Base-by-base conservation (phyloP, 35 echinoderm and acorn worm genomes). In the Nesometra sesokonis region DNA sequence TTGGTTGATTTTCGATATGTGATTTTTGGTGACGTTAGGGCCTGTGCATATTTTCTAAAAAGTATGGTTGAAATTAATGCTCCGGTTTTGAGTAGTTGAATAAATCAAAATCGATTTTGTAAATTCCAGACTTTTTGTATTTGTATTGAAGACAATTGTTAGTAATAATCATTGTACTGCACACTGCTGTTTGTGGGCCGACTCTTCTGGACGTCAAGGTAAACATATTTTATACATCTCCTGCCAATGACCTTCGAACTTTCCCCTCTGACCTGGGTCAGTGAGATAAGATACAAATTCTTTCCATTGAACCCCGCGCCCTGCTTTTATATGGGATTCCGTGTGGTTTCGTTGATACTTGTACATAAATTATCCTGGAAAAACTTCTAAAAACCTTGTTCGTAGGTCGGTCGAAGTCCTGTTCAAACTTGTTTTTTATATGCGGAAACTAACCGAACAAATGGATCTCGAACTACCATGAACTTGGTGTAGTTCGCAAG, bases 171-270 rank as follows among this genome's bases (percentile, higher is more conserved):
- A 30, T 82, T 40, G 76, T 32, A 29, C n/a, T 79, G 13, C 30
- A n/a, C 29, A 31, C 33, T 76, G 3, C 77, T 86, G 36, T 95
- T 95, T 0, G 93, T 95, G 0, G 87, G 89, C 29, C 91, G 89
- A 19, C 89, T 91, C 35, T 91, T 91, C 23, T 43, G 38, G 4
- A 77, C 83, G 47, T 87, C 94, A 97, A 0, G 91, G 91, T 29
- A 88, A 93, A 38, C 94, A 97, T 29, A 91, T 35, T 30, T 93
- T 93, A 57, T 93, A 91, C 82, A 93, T 93, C 43, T 90, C 88
- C 43, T 90, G 87, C 94, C 94, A 97, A 34, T 93, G 91, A 5
- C 81, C 43, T 82, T 93, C 86, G 33, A 97, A 93, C 7, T 88
- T 43, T 34, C 21, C 8, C 46, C 83, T 76, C 47, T 95, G 87